Evolutionary conservation across 2,797 vertebrate species (phyloP), one percentile per base, ranked within the genome.

Genomic region (Takifugu rubripes): DNA sequence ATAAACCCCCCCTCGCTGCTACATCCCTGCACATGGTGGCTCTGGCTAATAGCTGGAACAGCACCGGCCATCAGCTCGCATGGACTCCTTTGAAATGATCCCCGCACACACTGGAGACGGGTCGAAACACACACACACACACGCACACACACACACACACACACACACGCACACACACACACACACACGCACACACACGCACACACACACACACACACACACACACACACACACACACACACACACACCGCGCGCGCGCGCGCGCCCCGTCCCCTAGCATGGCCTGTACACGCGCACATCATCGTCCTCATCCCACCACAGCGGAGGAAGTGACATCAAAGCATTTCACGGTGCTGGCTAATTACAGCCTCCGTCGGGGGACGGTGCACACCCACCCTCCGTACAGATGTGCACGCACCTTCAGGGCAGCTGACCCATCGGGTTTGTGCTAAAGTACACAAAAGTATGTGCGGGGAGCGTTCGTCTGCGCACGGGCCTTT

Each of bases 71-170:
- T 89, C 75, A 88, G 89, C 88, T 92, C 86, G 84, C 88, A 51
- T 90, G 88, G 90, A 88, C 81, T 27, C 66, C 93, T 95, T 94
- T 94, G 93, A 95, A 93, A 93, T 92, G 87, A 93, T 90, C 88
- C 86, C 82, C 91, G 89, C 91, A 91, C 90, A 92, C 90, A 90
- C 92, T 78, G 57, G 70, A 68, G 36, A 66, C 40, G 47, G 64
- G 58, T 60, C 64, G 26, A 49, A 67, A 46, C 44, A 46, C 44
- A 21, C 44, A 46, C 44, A 45, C 43, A n/a, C 43, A 43, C 40
- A 43, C 40, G 3, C 43, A n/a, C 43, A 46, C n/a, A 46, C 44
- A 46, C 44, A 45, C 7, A 17, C 43, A 45, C 15, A 45, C 16
- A 1, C 6, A 5, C 9, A 14, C 15, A 14, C 40, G 2, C 2